phyloP scores from a whole-genome alignment of 2,113 vertebrate species.

The Zosterops hypoxanthus region DNA sequence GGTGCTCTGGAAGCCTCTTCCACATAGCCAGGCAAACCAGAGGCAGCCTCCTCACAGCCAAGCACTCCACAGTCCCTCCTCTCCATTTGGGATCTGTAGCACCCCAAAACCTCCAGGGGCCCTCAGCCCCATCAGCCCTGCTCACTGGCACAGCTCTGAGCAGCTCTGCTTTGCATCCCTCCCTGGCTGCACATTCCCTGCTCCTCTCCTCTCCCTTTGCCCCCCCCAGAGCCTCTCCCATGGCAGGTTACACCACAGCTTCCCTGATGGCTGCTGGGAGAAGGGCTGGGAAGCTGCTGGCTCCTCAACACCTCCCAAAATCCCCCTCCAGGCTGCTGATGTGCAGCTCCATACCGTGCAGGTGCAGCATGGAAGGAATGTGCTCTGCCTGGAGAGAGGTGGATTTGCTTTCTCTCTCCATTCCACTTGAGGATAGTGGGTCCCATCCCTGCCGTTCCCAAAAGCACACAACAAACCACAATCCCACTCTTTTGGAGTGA shows the following conservation, averaged over 20 bases:
- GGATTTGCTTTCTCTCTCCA: background rate
- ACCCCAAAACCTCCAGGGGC: rapidly evolving
- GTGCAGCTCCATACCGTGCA: background rate
- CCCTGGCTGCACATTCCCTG: background rate
- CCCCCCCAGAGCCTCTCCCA: background rate
- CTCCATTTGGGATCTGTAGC: background rate
- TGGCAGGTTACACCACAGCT: rapidly evolving
- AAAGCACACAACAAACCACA: background rate
- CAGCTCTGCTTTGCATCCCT: background rate
- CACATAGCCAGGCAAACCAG: background rate
- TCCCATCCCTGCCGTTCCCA: background rate
- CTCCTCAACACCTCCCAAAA: background rate
- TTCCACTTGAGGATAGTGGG: background rate
- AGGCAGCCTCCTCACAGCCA: background rate
- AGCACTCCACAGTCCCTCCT: background rate
- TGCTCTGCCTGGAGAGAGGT: background rate
- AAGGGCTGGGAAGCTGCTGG: background rate
- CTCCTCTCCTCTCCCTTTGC: background rate
- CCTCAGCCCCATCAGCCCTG: background rate
- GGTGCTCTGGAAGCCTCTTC: background rate
- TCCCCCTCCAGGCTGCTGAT: background rate
- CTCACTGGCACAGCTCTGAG: background rate
- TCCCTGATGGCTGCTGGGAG: rapidly evolving
- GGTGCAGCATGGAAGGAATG: background rate
- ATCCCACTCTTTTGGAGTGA: background rate